These are phyloP conservation scores for Drosophila dives DNA, from an alignment of 2,888 invertebrate genomes.

Conservation along the genomic window DNA sequence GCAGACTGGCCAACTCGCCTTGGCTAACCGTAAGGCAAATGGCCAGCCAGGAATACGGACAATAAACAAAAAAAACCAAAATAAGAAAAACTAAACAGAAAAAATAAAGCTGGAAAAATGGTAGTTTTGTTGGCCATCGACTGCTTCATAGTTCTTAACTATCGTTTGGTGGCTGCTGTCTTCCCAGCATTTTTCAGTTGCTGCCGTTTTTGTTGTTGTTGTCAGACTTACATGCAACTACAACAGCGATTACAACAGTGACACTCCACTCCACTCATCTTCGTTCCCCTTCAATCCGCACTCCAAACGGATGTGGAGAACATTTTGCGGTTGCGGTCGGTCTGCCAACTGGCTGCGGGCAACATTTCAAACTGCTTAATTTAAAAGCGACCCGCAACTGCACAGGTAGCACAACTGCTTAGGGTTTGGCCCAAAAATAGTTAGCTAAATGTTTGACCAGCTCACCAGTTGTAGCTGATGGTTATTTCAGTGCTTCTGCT, in stretches of 20 bases:
- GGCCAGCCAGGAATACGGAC: conserved; percentile 61
- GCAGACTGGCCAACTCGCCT: conserved; percentile 43
- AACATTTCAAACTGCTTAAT: conserved; percentile 79
- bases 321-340: conserved; percentile 49
- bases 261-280: conserved; percentile 50
- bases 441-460: conserved; percentile 69
- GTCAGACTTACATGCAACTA: conserved; percentile 57
- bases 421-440: conserved; percentile 52
- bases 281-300: conserved; percentile 24
- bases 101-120: conserved; percentile 5
- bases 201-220: conserved; percentile 12
- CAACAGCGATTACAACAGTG: conserved; percentile 74
- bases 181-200: conserved; percentile 39
- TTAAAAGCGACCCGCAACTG: conserved; percentile 69
- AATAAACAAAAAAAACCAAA: conserved; percentile 45
- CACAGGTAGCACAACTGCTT: conserved; percentile 39
- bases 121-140: conserved; percentile 68
- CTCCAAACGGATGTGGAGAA: conserved; percentile 67
- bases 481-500: conserved; percentile 1
- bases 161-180: conserved; percentile 55
- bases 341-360: conserved; percentile 38
- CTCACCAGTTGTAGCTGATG: conserved; percentile 40
- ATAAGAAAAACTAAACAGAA: conserved; percentile 1
- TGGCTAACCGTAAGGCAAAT: conserved; percentile 61
- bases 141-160: conserved; percentile 51